Evolutionary conservation across 2,113 vertebrate species (phyloP), one percentile per base, ranked within the genome.

Genomic region (Rhea americana): DNA sequence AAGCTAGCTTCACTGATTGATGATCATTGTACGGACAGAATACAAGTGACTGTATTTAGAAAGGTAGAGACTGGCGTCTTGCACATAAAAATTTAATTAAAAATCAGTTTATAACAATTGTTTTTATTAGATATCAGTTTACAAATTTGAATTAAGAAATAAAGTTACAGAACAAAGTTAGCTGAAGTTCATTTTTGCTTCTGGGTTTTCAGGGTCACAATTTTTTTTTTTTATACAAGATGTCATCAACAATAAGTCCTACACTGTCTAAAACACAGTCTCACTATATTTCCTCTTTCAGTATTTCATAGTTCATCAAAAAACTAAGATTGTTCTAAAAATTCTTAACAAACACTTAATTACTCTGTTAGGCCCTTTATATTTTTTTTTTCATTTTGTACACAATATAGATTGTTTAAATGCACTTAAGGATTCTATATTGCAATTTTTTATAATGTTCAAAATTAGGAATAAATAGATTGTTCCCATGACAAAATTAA

Each of bases 261-360:
- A 89, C 90, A 77, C 97, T 97, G 97, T 97, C 96, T 97, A 97
- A 97, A 98, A 97, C 96, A 97, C 97, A 98, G 97, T 83, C 93
- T 74, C 11, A n/a, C 76, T 71, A 79, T 53, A 87, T 85, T 70
- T 91, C 82, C 78, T 92, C 87, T 82, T 90, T 79, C 86, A 67
- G 14, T 67, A 85, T 87, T 65, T 78, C 81, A 51, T 82, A 88
- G 95, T 93, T 97, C 96, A 95, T 82, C 89, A 94, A 97, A 97
- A 93, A 59, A 87, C 39, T 61, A 96, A 89, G 90, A 88, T 90
- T 72, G 75, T 90, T 85, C 91, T 95, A 94, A 95, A 96, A 71
- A 83, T 87, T 92, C 61, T 82, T 74, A 92, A 93, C 55, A 91
- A 93, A 75, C 67, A 67, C 58, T 85, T 73, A 91, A 55, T 66